phyloP scores from a whole-genome alignment of 1,140 invertebrate species.

The Cotesia glomerata region DNA sequence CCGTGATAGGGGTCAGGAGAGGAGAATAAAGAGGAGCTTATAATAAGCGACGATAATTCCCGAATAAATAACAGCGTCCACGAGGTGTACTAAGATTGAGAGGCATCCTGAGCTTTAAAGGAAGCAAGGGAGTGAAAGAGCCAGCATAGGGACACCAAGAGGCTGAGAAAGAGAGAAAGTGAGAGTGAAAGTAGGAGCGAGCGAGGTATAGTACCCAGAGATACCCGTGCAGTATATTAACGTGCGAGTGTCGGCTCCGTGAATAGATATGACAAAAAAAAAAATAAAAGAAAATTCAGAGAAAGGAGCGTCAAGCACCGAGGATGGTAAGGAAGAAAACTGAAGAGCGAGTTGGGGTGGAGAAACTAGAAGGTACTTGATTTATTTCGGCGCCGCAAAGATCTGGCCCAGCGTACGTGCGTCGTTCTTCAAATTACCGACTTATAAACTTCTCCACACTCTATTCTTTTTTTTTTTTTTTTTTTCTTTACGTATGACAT shows the following conservation, averaged over 20 bases:
- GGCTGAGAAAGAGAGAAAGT: background rate
- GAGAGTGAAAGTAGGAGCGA: background rate
- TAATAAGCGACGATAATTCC: slow-evolving; percentile 64
- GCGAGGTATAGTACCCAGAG: background rate
- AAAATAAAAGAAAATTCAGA: background rate
- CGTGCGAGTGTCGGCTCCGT: slow-evolving; percentile 6
- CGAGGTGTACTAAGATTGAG: no score
- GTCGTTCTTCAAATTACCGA: slow-evolving; percentile 62
- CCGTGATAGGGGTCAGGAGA: slow-evolving; percentile 13
- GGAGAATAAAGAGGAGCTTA: slow-evolving; percentile 63
- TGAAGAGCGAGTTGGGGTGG: slow-evolving; percentile 10
- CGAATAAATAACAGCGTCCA: slow-evolving; percentile 60
- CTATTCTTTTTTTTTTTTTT: slow-evolving; percentile 24
- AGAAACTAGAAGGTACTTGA: slow-evolving; percentile 55
- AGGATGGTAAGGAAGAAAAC: slow-evolving; percentile 27
- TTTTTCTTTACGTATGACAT: background rate
- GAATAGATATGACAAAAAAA: slow-evolving; percentile 15
- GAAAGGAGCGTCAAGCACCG: slow-evolving; percentile 30
- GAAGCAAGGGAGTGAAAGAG: background rate
- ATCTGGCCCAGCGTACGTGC: slow-evolving; percentile 62
- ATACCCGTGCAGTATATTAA: no score
- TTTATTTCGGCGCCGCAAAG: slow-evolving; percentile 62
- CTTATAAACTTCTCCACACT: slow-evolving; percentile 59
- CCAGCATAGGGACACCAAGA: background rate
- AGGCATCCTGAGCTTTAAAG: no score